phyloP scores from a whole-genome alignment of 2,113 vertebrate genomes.

The Brienomyrus brachyistius region DNA sequence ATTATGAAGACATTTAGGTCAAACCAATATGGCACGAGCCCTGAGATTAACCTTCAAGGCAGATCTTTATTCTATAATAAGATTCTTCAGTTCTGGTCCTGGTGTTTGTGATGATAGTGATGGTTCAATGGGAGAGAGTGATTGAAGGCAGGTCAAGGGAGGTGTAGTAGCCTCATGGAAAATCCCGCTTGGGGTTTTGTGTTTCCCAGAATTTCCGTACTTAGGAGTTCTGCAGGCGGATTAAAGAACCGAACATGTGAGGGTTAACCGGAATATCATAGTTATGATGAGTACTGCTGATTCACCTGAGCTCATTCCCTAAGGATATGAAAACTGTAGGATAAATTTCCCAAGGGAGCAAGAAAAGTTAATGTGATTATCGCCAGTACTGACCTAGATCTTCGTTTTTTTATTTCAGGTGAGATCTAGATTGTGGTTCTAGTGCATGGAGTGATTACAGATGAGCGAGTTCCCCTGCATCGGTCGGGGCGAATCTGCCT shows the following conservation, averaged over 20 bases:
- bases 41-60: neutral
- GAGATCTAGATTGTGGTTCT: neutral
- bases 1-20: neutral
- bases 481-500: neutral
- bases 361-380: neutral
- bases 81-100: neutral
- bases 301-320: neutral
- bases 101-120: neutral
- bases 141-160: neutral
- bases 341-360: neutral
- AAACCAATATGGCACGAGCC: neutral
- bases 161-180: neutral
- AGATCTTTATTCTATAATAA: conserved; percentile 2
- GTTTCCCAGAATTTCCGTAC: neutral
- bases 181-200: neutral
- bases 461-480: neutral
- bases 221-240: neutral
- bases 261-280: neutral
- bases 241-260: neutral
- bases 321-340: neutral
- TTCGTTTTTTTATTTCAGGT: neutral
- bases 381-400: neutral
- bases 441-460: neutral
- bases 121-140: neutral
- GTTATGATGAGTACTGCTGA: neutral